phyloP scores from a whole-genome alignment of 2,797 vertebrate species.

The Acestrorhynchus altus region DNA sequence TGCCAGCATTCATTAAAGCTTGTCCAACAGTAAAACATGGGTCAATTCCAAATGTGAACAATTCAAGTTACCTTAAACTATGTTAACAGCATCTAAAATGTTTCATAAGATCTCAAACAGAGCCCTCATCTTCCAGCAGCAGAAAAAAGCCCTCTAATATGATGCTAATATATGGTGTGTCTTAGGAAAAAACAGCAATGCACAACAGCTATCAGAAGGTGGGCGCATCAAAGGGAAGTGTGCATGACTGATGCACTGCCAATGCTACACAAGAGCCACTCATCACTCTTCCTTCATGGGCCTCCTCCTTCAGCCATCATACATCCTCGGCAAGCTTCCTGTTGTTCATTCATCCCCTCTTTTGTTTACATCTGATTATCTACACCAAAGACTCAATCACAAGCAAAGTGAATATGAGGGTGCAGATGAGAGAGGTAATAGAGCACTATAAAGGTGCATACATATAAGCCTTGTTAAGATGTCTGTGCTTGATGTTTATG shows the following conservation, averaged over 20 bases:
- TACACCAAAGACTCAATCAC: conserved; percentile 43
- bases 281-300: conserved; percentile 54
- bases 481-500: background rate
- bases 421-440: conserved; percentile 32
- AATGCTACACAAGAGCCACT: conserved; percentile 49
- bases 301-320: conserved; percentile 38
- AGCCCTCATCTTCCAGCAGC: conserved; percentile 6
- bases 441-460: background rate
- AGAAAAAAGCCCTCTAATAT: conserved; percentile 37
- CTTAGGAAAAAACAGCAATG: conserved; percentile 33
- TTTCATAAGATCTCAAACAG: background rate
- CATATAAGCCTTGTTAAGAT: background rate
- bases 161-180: conserved; percentile 44
- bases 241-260: conserved; percentile 48
- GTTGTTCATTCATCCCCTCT: conserved; percentile 42
- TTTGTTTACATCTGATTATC: conserved; percentile 46
- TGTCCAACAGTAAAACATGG: background rate
- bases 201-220: conserved; percentile 44
- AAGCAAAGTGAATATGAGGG: conserved; percentile 27
- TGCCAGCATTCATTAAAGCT: background rate
- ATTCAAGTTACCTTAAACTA: background rate
- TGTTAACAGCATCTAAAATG: background rate
- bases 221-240: conserved; percentile 48
- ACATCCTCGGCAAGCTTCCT: conserved; percentile 35
- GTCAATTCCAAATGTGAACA: background rate